Conservation (phyloP, 2,113 vertebrate genomes). For the Hemiprocne comata region DNA sequence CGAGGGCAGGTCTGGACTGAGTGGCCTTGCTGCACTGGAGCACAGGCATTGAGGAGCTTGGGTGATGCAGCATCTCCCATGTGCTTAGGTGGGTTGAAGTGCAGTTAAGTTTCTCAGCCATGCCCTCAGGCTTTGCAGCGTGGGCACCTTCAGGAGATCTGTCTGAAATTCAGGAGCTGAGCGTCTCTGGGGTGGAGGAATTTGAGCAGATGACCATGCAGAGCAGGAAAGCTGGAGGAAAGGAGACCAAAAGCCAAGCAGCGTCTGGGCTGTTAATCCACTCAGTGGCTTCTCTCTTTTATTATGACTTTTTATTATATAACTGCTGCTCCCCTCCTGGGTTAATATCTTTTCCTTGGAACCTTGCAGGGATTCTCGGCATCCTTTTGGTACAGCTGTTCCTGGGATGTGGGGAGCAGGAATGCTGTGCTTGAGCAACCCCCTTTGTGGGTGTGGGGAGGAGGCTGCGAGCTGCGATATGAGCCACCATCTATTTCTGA, state of each 20-base stretch:
- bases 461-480: background rate
- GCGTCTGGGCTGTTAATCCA: constrained; percentile 65
- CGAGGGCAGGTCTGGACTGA: accelerated
- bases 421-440: constrained; percentile 42
- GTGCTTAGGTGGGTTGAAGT: accelerated
- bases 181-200: background rate
- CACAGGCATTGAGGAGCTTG: accelerated
- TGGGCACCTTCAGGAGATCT: background rate
- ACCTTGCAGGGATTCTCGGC: constrained; percentile 54
- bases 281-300: constrained; percentile 37
- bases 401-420: constrained; percentile 30
- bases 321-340: constrained; percentile 44
- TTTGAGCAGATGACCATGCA: background rate
- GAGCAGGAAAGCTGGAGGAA: constrained; percentile 2
- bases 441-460: constrained; percentile 19
- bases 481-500: background rate
- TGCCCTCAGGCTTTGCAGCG: background rate
- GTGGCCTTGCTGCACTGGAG: background rate
- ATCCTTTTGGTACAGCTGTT: constrained; percentile 66
- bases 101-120: background rate
- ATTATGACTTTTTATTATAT: constrained; percentile 52
- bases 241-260: constrained; percentile 65
- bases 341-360: constrained; percentile 71
- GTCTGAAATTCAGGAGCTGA: constrained; percentile 22
- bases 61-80: accelerated